Base-by-base conservation (phyloP, 1,140 invertebrate genomes). In the Nebria ingens region DNA sequence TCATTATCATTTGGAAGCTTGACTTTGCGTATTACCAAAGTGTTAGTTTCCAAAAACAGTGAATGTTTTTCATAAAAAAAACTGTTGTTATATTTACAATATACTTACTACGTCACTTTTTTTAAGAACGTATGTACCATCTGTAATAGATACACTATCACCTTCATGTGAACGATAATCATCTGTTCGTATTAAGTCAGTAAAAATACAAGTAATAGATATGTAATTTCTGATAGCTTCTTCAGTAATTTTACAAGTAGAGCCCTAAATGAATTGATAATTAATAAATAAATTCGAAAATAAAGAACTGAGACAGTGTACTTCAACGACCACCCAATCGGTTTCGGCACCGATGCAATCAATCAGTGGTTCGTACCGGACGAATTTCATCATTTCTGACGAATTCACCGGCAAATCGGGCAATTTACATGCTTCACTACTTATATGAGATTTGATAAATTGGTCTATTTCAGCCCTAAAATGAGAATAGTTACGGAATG, bases 371-470 rank as follows among this genome's bases (percentile, higher is more conserved):
- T 79, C 76, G 29, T 77, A 62, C 45, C 80, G 71, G 49, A 87
- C 76, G 59, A 82, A 86, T 65, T 79, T 78, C 73, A 81, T 81
- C 53, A 89, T 81, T 59, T 84, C 81, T 11, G 81, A 79, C 63
- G 81, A 77, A 59, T 79, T 74, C 40, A 86, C 62, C 2, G 84
- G 78, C 19, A 89, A 69, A 17, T 78, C 66, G 0, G 86, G 85
- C 59, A 82, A 76, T 49, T 77, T 79, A 61, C 85, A 88, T 13
- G 74, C 75, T 19, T 63, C 62, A 22, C 65, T 66, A 62, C 69
- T 72, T 42, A 66, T 63, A 56, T 62, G 38, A 0, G 64, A 69
- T 21, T 67, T 60, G 55, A 75, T 73, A 1, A 66, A 67, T 49
- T 71, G 66, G 57, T 72, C 69, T 20, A 71, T 73, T 56, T 70